These are phyloP conservation scores for Omphaloscelis lunosa DNA, from an alignment of 2,888 invertebrate genomes.

Conservation along the genomic window DNA sequence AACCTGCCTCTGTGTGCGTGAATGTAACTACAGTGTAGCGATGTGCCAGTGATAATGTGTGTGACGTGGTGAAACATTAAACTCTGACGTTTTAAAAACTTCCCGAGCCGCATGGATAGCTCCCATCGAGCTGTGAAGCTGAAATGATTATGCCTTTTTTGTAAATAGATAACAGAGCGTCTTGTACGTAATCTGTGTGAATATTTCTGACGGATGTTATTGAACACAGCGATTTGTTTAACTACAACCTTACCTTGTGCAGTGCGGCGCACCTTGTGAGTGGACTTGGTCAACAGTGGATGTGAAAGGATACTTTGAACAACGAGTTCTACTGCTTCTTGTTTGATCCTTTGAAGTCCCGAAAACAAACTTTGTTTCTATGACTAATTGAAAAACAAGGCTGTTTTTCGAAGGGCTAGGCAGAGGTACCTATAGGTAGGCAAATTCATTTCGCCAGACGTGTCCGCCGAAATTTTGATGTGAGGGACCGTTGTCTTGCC, in stretches of 20 bases:
- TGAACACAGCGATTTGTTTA: constrained; percentile 9
- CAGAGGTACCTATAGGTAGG: background rate
- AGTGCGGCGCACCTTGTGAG: background rate
- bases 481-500: background rate
- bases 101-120: constrained; percentile 47
- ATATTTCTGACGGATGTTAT: constrained; percentile 35
- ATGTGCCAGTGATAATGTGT: constrained; percentile 68
- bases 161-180: constrained; percentile 46
- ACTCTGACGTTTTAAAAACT: constrained; percentile 60
- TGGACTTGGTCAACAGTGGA: background rate
- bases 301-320: background rate
- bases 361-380: background rate
- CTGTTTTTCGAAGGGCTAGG: too few species aligned
- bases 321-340: background rate
- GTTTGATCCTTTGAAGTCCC: background rate
- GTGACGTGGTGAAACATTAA: constrained; percentile 64
- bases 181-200: constrained; percentile 24
- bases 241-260: constrained; percentile 3
- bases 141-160: constrained; percentile 51
- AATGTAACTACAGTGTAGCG: constrained; percentile 79
- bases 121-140: constrained; percentile 53
- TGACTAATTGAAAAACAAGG: background rate
- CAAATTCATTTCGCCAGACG: background rate
- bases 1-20: constrained; percentile 75
- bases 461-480: background rate